phyloP scores from a whole-genome alignment of 2,888 invertebrate genomes.

The Gnatocerus cornutus region DNA sequence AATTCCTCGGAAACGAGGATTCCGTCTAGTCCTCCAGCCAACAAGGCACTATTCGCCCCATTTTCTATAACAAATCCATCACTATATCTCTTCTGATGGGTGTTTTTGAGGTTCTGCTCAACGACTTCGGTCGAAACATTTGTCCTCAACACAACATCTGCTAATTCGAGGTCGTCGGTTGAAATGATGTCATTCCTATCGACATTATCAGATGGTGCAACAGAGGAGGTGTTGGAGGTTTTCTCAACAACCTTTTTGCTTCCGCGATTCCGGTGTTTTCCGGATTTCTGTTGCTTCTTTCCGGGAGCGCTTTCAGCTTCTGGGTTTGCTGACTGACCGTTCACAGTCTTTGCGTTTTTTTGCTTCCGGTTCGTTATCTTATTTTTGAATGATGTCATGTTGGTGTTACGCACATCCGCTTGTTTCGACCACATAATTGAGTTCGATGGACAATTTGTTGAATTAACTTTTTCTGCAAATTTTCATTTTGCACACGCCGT shows the following conservation, averaged over 20 bases:
- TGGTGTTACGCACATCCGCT: slow-evolving; percentile 66
- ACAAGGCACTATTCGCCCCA: slow-evolving; percentile 29
- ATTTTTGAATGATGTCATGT: slow-evolving; percentile 69
- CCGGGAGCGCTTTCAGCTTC: slow-evolving; percentile 50
- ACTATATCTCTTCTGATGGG: slow-evolving; percentile 66
- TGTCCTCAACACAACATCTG: slow-evolving; percentile 62
- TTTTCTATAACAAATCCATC: slow-evolving; percentile 68
- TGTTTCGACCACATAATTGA: slow-evolving; percentile 69
- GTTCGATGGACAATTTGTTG: slow-evolving; percentile 4
- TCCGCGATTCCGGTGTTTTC: slow-evolving; percentile 56
- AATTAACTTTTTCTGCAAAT: background rate
- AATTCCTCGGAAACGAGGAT: slow-evolving; percentile 60
- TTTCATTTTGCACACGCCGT: slow-evolving; percentile 1
- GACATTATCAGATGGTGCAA: slow-evolving; percentile 12
- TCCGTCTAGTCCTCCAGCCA: slow-evolving; percentile 61
- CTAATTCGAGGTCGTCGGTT: slow-evolving; percentile 53
- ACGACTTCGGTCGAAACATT: slow-evolving; percentile 48
- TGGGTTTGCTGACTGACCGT: slow-evolving; percentile 24
- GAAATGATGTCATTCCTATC: slow-evolving; percentile 52
- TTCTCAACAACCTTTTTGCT: slow-evolving; percentile 53
- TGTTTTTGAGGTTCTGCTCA: slow-evolving; percentile 47
- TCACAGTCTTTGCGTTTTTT: slow-evolving; percentile 63
- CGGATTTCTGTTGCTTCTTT: slow-evolving; percentile 54
- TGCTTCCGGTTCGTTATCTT: slow-evolving; percentile 70
- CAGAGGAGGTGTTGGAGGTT: slow-evolving; percentile 24